These are phyloP conservation scores for Tympanuchus pallidicinctus DNA, from an alignment of 2,113 vertebrate genomes.

Conservation along the genomic window DNA sequence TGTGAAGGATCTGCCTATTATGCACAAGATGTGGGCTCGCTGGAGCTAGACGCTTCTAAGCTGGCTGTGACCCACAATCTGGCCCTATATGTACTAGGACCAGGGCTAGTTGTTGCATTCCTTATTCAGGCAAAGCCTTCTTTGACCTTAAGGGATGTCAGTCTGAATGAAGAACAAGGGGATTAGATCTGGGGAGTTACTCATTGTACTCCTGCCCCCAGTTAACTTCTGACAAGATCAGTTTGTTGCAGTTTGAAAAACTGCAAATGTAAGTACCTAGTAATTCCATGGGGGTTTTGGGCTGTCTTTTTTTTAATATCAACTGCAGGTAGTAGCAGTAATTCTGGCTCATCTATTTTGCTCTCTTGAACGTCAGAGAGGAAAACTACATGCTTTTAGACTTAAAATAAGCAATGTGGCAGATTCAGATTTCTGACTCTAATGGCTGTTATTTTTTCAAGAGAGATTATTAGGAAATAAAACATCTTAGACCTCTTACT, in stretches of 20 bases:
- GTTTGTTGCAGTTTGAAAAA: background rate
- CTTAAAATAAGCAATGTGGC: background rate
- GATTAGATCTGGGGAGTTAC: background rate
- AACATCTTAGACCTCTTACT: background rate
- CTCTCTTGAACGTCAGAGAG: background rate
- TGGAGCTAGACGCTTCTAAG: conserved; percentile 10
- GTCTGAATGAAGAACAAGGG: conserved; percentile 33
- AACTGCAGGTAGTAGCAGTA: background rate
- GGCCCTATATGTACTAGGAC: conserved; percentile 66
- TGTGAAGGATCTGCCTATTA: conserved; percentile 48
- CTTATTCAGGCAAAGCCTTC: conserved; percentile 71
- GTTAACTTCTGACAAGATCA: background rate
- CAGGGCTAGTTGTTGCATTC: conserved; percentile 16
- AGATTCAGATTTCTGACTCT: background rate
- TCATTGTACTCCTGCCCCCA: background rate
- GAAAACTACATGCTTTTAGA: background rate
- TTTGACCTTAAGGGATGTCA: background rate
- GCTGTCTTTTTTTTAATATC: background rate
- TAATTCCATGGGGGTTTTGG: background rate
- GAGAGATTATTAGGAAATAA: background rate
- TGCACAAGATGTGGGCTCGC: conserved; percentile 24
- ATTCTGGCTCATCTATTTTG: background rate
- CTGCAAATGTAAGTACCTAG: background rate
- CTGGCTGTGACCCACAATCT: conserved; percentile 60
- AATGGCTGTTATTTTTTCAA: background rate